These are phyloP conservation scores for Eulemur rubriventer DNA, from an alignment of 2,797 vertebrate genomes.

Conservation along the genomic window DNA sequence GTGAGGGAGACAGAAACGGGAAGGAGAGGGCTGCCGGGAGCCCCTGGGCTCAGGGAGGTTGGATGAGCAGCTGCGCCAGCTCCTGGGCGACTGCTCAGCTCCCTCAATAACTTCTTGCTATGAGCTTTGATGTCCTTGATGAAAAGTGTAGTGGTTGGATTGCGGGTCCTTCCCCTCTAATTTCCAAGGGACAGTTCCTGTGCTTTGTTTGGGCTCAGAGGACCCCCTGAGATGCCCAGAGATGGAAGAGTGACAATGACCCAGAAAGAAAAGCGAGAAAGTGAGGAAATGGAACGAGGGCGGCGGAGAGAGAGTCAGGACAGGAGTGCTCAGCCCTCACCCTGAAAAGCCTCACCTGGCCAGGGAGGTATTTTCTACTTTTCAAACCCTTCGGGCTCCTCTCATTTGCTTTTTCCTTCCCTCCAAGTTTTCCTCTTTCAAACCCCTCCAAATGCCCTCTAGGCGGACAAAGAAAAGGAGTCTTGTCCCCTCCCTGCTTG, in stretches of 20 bases:
- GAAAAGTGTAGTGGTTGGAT: background rate
- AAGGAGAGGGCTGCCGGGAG: rapidly evolving
- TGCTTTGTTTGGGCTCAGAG: background rate
- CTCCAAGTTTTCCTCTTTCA: background rate
- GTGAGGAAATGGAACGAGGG: background rate
- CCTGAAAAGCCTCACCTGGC: background rate
- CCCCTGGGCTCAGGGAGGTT: rapidly evolving
- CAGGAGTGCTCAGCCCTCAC: background rate
- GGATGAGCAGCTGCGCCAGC: rapidly evolving
- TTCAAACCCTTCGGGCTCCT: background rate
- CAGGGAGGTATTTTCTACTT: background rate
- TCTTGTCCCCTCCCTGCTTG: background rate
- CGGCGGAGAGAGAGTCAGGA: background rate
- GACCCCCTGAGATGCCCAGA: background rate
- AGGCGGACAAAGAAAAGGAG: background rate
- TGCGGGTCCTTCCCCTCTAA: background rate
- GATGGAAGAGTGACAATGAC: background rate
- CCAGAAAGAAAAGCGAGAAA: background rate
- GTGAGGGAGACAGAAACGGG: background rate
- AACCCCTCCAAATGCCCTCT: background rate
- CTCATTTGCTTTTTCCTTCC: background rate
- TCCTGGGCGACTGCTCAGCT: background rate
- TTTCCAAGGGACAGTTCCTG: background rate
- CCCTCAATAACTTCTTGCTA: background rate
- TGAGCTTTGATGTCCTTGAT: background rate